Evolutionary conservation across 2,113 vertebrate species (phyloP).

Genomic region (Dipodomys stephensi): DNA sequence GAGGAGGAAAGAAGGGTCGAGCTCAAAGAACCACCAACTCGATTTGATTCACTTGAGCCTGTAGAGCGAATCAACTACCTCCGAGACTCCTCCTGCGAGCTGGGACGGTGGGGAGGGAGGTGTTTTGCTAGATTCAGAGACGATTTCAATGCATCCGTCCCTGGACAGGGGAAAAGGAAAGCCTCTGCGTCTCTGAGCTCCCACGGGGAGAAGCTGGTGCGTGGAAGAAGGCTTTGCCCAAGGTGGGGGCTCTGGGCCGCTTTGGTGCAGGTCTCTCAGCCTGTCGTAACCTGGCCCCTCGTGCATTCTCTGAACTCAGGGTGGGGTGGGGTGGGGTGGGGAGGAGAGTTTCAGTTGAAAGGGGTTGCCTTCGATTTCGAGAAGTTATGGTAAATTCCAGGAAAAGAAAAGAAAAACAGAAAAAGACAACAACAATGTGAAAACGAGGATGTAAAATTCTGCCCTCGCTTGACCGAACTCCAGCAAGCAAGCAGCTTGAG

Average conservation of each 20-base stretch:
- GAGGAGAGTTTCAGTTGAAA: background rate
- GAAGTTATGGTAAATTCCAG: background rate
- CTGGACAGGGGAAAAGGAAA: constrained; percentile 45
- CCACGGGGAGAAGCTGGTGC: constrained; percentile 9
- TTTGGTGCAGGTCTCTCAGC: background rate
- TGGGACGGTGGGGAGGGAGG: background rate
- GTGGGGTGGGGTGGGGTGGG: too few relatives aligned
- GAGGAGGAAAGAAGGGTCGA: background rate
- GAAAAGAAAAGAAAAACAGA: too few relatives aligned
- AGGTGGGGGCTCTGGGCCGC: constrained; percentile 30
- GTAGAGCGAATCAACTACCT: constrained; percentile 2
- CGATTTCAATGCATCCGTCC: constrained; percentile 60
- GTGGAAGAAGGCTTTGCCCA: constrained; percentile 69
- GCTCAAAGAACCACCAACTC: background rate
- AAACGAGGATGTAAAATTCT: background rate
- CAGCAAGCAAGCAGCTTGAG: background rate
- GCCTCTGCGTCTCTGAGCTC: constrained; percentile 65
- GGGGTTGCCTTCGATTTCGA: background rate
- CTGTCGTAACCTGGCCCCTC: background rate
- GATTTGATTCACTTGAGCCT: constrained; percentile 47
- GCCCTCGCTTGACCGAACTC: background rate
- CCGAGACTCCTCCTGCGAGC: background rate
- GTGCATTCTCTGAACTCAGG: background rate
- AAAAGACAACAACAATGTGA: background rate
- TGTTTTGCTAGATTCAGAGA: constrained; percentile 69